phyloP scores from a whole-genome alignment of 2,888 invertebrate species.

The Lycocerus yunnanus region DNA sequence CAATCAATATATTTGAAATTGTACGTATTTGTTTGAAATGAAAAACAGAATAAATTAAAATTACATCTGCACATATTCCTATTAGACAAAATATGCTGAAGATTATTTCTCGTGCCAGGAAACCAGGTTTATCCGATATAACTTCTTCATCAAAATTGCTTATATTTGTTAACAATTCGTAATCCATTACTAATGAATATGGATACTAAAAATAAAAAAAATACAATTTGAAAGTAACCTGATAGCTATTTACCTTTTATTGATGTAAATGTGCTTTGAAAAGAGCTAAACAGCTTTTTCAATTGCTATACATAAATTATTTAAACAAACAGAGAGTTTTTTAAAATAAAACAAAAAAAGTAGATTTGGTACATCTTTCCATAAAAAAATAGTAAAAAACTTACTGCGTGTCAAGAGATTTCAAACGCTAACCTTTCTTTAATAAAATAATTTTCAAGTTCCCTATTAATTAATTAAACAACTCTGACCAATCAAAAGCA shows the following conservation, averaged over 20 bases:
- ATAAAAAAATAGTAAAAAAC: too few relatives aligned
- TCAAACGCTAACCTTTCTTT: not conserved
- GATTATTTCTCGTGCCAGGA: constrained; percentile 1
- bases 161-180: constrained; percentile 3
- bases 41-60: constrained; percentile 10
- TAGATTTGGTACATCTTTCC: too few relatives aligned
- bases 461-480: not conserved
- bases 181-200: not conserved
- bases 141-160: not conserved
- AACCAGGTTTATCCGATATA: not conserved
- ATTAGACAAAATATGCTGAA: constrained; percentile 6
- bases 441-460: not conserved
- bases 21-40: constrained; percentile 9
- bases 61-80: constrained; percentile 8
- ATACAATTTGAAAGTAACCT: not conserved
- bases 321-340: not conserved
- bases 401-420: not conserved
- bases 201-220: not conserved
- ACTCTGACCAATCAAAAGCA: not conserved
- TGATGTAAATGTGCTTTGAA: not conserved
- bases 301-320: not conserved
- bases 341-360: not conserved
- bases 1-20: constrained; percentile 13
- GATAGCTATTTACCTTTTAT: not conserved
- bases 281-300: not conserved